These are phyloP conservation scores for Drosophila meridiana DNA, from an alignment of 2,888 invertebrate genomes.

Conservation along the genomic window DNA sequence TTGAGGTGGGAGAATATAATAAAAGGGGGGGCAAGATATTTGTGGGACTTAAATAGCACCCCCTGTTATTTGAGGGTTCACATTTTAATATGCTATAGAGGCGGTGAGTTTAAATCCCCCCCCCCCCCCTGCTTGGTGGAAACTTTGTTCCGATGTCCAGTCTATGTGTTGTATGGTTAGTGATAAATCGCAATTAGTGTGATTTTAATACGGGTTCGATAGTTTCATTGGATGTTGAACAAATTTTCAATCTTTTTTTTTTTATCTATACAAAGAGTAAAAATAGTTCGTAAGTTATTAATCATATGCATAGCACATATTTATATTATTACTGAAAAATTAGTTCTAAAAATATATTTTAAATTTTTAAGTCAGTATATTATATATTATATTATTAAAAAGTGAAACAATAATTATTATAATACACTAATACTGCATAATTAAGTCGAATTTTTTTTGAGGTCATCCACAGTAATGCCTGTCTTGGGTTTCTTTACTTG, in stretches of 20 bases:
- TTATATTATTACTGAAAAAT: not conserved
- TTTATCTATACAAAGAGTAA: not conserved
- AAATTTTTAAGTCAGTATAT: too few relatives aligned
- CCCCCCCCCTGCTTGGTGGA: too few relatives aligned
- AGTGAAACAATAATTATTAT: not conserved
- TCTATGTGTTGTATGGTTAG: too few relatives aligned
- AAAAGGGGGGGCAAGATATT: too few relatives aligned
- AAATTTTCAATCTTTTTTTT: not conserved
- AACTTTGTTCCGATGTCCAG: not conserved
- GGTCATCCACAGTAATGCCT: constrained; percentile 38
- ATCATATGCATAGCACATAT: not conserved
- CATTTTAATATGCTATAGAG: too few relatives aligned
- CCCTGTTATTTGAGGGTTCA: too few relatives aligned
- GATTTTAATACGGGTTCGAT: not conserved
- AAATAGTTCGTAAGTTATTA: not conserved
- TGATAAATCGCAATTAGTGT: constrained; percentile 19
- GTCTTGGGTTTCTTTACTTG: constrained; percentile 52
- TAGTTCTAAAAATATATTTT: too few relatives aligned
- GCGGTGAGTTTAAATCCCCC: too few relatives aligned
- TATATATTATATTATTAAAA: too few relatives aligned
- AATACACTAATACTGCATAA: not conserved
- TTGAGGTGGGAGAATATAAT: too few relatives aligned
- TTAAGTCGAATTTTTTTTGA: constrained; percentile 3
- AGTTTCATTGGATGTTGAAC: not conserved
- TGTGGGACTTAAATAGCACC: too few relatives aligned